These are phyloP conservation scores for Diplodus sargus DNA, from an alignment of 2,797 vertebrate species.

Conservation along the genomic window DNA sequence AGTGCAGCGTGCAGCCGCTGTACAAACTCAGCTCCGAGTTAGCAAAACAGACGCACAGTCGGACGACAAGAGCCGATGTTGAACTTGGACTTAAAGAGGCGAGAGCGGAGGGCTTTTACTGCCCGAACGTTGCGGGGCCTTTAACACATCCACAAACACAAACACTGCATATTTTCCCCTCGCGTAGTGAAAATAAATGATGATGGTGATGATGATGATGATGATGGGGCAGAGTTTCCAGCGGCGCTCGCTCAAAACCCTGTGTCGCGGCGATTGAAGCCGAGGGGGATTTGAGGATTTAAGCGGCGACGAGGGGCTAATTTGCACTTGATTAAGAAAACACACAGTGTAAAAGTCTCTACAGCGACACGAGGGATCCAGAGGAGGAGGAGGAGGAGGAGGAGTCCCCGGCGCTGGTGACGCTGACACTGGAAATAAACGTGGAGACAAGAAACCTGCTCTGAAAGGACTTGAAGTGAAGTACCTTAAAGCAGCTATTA, in stretches of 20 bases:
- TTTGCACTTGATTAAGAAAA: constrained; percentile 82
- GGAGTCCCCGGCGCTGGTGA: constrained; percentile 14
- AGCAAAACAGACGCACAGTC: constrained; percentile 15
- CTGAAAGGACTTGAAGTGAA: constrained; percentile 21
- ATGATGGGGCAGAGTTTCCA: constrained; percentile 65
- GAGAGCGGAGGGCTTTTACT: constrained; percentile 58
- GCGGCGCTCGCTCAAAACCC: constrained; percentile 32
- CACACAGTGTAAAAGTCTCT: constrained; percentile 71
- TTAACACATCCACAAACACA: constrained; percentile 77
- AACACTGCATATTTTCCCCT: constrained; percentile 69
- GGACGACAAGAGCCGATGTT: constrained; percentile 47
- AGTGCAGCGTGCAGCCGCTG: constrained; percentile 22
- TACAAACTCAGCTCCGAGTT: constrained; percentile 46
- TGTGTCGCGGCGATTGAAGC: constrained; percentile 31
- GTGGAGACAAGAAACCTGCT: constrained; percentile 47
- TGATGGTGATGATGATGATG: constrained; percentile 1
- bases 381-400: background rate
- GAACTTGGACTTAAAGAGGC: constrained; percentile 67
- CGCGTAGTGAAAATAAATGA: constrained; percentile 69
- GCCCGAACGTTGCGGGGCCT: constrained; percentile 58
- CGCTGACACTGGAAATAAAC: constrained; percentile 42
- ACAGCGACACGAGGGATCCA: constrained; percentile 46
- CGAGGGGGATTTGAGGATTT: constrained; percentile 73
- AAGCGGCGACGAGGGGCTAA: constrained; percentile 74
- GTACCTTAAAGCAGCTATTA: constrained; percentile 47